Evolutionary conservation across 1,140 invertebrate genomes (phyloP).

Genomic region (Cyrtorhinus lividipennis): DNA sequence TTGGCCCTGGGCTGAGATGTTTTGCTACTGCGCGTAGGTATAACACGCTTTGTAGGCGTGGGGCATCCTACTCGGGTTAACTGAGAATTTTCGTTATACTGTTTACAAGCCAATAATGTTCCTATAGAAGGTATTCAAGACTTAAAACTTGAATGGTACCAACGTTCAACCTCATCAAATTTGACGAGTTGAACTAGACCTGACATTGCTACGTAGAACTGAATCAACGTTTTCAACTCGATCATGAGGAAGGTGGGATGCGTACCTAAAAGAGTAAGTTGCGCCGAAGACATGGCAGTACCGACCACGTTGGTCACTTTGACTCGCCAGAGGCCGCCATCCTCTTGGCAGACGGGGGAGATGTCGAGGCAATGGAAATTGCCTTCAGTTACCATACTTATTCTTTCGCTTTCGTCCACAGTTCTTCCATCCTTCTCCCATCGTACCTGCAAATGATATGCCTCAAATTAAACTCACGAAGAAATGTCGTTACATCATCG

Average conservation of each 20-base stretch:
- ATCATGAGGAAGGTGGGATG: no score
- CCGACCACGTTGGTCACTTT: constrained; percentile 58
- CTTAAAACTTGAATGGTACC: no score
- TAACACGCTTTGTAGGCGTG: no score
- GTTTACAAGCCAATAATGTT: no score
- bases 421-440: constrained; percentile 64
- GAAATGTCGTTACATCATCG: no score
- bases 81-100: no score
- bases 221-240: no score
- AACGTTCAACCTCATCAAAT: background rate
- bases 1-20: no score
- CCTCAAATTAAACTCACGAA: no score
- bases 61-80: no score
- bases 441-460: constrained; percentile 42
- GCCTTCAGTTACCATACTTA: constrained; percentile 59
- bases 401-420: constrained; percentile 47
- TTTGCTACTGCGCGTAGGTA: no score
- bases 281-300: constrained; percentile 54
- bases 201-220: constrained; percentile 5
- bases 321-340: constrained; percentile 71
- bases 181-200: background rate
- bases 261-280: constrained; percentile 59
- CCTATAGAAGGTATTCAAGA: no score
- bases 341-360: constrained; percentile 61
- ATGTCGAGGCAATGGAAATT: constrained; percentile 74